Base-by-base conservation (phyloP, 2,113 vertebrate species). In the Phoenicopterus ruber region DNA sequence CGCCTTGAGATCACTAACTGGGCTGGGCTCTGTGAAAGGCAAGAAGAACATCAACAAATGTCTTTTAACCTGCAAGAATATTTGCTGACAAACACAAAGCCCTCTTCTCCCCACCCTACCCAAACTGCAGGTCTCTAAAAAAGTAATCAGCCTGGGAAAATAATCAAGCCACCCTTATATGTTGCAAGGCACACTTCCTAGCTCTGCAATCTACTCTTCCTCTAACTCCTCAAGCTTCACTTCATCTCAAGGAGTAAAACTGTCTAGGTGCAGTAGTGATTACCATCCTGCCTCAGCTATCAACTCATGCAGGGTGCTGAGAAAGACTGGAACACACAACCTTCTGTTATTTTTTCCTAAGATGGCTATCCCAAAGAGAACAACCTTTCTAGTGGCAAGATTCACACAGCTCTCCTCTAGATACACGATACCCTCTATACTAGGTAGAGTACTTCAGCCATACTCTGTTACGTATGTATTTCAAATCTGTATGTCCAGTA, bases 351-450 rank as follows among this genome's bases (percentile, higher is more conserved):
- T 69, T 72, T 78, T 65, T 9, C n/a, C 21, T 49, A 7, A 73
- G 12, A 36, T 88, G 34, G 8, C 26, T 61, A 24, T 61, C 11
- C 20, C 25, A 49, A 52, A 52, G 2, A 22, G 25, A 50, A 52
- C 3, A 44, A 28, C 3, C 10, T 47, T 92, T 50, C 12, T 18
- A 32, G 44, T 29, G 31, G 34, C 11, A 81, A 67, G 36, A 61
- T 19, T 74, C n/a, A 34, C 34, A 54, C 26, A 59, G 6, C 29
- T 70, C 17, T 88, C 49, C 62, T 66, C 28, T 22, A 78, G 11
- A 62, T 16, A 62, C 0, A 0, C 2, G 28, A 54, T n/a, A 91
- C 0, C 1, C 9, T 76, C n/a, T 44, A 15, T 13, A 17, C n/a
- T 10, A 38, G 9, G 54, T 31, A 77, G 32, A 52, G 14, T 15